Base-by-base conservation (phyloP, 2,113 vertebrate species). In the Polypterus bichir region DNA sequence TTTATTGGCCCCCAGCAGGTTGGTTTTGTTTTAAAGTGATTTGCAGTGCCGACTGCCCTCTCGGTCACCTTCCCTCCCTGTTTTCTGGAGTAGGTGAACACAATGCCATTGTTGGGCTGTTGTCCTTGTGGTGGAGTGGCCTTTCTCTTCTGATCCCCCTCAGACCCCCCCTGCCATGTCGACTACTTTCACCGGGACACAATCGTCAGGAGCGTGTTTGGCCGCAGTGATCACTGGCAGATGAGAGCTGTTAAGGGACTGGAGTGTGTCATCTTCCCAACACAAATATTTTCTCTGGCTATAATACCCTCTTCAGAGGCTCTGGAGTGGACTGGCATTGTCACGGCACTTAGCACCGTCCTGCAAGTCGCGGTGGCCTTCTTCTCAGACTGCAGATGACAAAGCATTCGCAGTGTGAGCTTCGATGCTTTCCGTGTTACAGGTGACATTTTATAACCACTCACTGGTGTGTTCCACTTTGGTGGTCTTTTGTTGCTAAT, bases 231-330 rank as follows among this genome's bases (percentile, higher is more conserved):
- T 74, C 75, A 65, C 58, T 5, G 44, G 65, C 54, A 59, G 73
- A 71, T 68, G 81, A 89, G 84, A 78, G 86, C 84, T 77, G 80
- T 84, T 89, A 76, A 82, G 73, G 60, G 76, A 76, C 76, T 80
- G 78, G 82, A 87, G 88, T 81, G 85, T 83, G 76, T 80, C 85
- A 87, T 85, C 86, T 82, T 82, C 81, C 79, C 77, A 81, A 76
- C 76, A 74, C 84, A 87, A 83, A 88, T 86, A 86, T 86, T 86
- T 86, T 80, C 83, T 72, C 83, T 80, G 44, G 4, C 79, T 77
- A 88, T 85, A 87, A 88, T 87, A 86, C 81, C 82, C 88, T 89
- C 86, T 91, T 79, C 66, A 91, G 79, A 76, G 70, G 82, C 79
- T 77, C 77, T 89, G 83, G 84, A 88, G 87, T 88, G 84, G 84